phyloP scores from a whole-genome alignment of 37 sponge, comb jelly and placozoan species.

The Dysidea cf. avara region DNA sequence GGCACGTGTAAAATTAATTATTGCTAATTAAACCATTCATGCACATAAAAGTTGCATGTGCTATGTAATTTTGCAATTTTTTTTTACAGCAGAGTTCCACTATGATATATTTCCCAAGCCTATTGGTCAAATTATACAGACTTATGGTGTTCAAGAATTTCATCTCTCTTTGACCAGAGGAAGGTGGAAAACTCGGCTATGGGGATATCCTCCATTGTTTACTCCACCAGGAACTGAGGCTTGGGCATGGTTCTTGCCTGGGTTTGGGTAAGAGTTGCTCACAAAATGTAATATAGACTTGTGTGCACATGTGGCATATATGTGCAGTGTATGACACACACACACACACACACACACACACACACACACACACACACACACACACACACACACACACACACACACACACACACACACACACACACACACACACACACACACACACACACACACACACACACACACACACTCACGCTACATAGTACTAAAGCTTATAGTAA shows the following conservation, averaged over 20 bases:
- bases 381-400: constrained; percentile 2
- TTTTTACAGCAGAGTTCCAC: constrained; percentile 58
- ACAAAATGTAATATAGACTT: too few relatives aligned
- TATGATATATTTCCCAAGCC: constrained; percentile 93
- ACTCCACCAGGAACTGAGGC: constrained; percentile 94
- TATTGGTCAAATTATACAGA: constrained; percentile 78
- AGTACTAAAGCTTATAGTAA: too few relatives aligned
- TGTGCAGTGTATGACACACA: too few relatives aligned
- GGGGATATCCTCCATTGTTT: constrained; percentile 85
- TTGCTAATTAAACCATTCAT: too few relatives aligned
- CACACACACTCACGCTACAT: too few relatives aligned
- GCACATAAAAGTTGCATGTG: too few relatives aligned
- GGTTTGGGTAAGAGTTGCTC: constrained; percentile 35
- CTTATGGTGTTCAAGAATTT: constrained; percentile 87
- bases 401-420: constrained; percentile 1
- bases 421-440: too few relatives aligned
- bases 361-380: constrained; percentile 8
- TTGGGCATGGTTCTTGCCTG: constrained; percentile 86
- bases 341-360: constrained; percentile 14
- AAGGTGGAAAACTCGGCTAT: constrained; percentile 80
- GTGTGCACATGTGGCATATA: too few relatives aligned
- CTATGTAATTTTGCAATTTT: too few relatives aligned
- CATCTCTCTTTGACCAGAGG: constrained; percentile 93
- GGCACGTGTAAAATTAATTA: too few relatives aligned
- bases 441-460: too few relatives aligned